Evolutionary conservation across 2,888 invertebrate genomes (phyloP), one percentile per base, ranked within the genome.

Genomic region (Nyleta sp.): DNA sequence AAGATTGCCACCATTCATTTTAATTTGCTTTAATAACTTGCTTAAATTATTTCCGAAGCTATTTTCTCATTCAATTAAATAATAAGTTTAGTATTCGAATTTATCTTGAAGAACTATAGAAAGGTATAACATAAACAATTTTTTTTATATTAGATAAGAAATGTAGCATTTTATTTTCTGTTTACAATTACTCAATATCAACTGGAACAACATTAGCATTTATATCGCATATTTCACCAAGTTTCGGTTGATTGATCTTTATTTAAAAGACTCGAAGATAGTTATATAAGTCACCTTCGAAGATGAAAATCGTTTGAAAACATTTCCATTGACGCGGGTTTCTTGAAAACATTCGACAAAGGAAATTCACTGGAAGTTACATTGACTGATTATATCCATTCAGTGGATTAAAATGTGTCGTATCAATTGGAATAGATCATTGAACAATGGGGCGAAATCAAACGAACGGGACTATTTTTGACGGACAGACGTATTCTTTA

Each of bases 391-490:
- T 31, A 31, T 50, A 50, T 50, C 28, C 28, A 15, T 11, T 13
- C 7, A 5, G 6, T n/a, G 46, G 60, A 48, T 60, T 60, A 60
- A 48, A 35, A 60, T 46, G 15, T 35, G 46, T 60, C 8, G 35
- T 20, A 53, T 53, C 24, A 22, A 15, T 35, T 28, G 10, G 22
- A 53, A 44, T 22, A 22, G 20, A 44, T 53, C 33, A 55, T 24
- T 24, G 15, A n/a, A 46, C 18, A 53, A 33, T 42, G 53, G 28
- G 11, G 5, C 11, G 15, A 53, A 17, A 44, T 18, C 38, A 18
- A 18, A 33, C 13, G n/a, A 18, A 8, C 20, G 24, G 44, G 35
- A 28, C 28, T 48, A 72, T 60, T 62, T 71, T 40, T 55, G 55
- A 72, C 28, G 17, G 33, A 55, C 13, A 40, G 22, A 35, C 22